phyloP scores from a whole-genome alignment of 2,113 vertebrate genomes.

The Willisornis vidua region DNA sequence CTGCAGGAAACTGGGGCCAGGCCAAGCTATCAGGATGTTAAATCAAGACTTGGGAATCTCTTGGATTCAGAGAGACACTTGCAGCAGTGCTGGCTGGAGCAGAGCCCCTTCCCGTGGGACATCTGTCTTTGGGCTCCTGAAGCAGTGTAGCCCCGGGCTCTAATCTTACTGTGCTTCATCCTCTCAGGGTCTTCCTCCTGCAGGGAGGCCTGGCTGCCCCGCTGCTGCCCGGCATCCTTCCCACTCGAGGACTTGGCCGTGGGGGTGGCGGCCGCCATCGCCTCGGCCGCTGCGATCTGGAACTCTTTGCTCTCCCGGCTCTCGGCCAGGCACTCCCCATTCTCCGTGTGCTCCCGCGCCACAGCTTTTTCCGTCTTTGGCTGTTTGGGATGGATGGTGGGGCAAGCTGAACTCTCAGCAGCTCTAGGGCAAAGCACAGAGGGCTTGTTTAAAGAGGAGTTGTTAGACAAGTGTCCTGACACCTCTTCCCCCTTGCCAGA shows the following conservation, averaged over 20 bases:
- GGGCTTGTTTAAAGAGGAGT: constrained; percentile 58
- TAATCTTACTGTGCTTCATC: constrained; percentile 94
- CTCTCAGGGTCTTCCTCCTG: constrained; percentile 91
- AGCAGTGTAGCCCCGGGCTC: neutral
- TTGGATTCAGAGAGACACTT: neutral
- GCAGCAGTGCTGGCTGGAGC: neutral
- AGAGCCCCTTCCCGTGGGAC: accelerated
- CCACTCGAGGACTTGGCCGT: constrained; percentile 56
- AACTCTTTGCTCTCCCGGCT: constrained; percentile 76
- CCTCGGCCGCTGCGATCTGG: constrained; percentile 73
- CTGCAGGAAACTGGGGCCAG: neutral
- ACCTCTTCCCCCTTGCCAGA: neutral
- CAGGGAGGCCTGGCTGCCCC: constrained; percentile 67
- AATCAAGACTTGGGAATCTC: neutral
- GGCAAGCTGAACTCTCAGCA: constrained; percentile 82
- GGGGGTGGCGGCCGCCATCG: constrained; percentile 13
- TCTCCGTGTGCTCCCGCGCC: constrained; percentile 79
- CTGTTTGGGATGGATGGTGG: constrained; percentile 88
- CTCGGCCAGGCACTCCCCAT: constrained; percentile 80
- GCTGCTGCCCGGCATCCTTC: constrained; percentile 73
- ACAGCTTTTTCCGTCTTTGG: constrained; percentile 82
- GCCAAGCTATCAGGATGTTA: neutral
- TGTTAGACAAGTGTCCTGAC: constrained; percentile 16
- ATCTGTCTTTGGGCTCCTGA: neutral
- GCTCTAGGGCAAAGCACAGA: constrained; percentile 79